These are phyloP conservation scores for Hoplostethus atlanticus DNA, from an alignment of 2,797 vertebrate genomes.

Conservation along the genomic window DNA sequence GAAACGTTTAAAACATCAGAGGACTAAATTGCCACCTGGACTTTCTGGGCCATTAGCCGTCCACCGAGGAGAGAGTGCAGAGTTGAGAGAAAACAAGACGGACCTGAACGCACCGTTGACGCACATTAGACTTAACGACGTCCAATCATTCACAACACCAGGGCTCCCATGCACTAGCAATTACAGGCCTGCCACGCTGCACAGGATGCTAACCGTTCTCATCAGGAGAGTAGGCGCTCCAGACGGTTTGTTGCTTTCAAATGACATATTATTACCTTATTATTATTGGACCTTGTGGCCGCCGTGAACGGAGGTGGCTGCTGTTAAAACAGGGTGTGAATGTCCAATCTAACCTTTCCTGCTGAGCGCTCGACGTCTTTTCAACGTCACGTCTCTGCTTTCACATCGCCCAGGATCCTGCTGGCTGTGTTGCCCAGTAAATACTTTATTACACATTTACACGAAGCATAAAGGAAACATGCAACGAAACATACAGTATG, in stretches of 20 bases:
- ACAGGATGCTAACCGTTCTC: conserved; percentile 45
- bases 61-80: conserved; percentile 56
- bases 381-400: too few species aligned
- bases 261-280: conserved; percentile 26
- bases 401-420: too few species aligned
- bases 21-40: conserved; percentile 61
- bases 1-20: conserved; percentile 57
- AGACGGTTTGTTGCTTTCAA: conserved; percentile 35
- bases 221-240: conserved; percentile 50
- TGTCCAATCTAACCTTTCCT: neutral
- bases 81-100: conserved; percentile 34
- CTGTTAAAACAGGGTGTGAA: conserved; percentile 7
- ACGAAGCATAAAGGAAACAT: too few species aligned
- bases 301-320: conserved; percentile 15
- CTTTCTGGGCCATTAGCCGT: conserved; percentile 39
- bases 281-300: neutral
- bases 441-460: too few species aligned
- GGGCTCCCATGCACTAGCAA: conserved; percentile 47
- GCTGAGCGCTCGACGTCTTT: too few species aligned
- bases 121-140: conserved; percentile 66
- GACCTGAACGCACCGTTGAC: conserved; percentile 58
- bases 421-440: too few species aligned
- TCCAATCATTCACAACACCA: conserved; percentile 63
- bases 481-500: too few species aligned
- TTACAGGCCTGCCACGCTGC: conserved; percentile 63